Evolutionary conservation across 2,888 invertebrate genomes (phyloP).

Genomic region (Pollenia angustigena): DNA sequence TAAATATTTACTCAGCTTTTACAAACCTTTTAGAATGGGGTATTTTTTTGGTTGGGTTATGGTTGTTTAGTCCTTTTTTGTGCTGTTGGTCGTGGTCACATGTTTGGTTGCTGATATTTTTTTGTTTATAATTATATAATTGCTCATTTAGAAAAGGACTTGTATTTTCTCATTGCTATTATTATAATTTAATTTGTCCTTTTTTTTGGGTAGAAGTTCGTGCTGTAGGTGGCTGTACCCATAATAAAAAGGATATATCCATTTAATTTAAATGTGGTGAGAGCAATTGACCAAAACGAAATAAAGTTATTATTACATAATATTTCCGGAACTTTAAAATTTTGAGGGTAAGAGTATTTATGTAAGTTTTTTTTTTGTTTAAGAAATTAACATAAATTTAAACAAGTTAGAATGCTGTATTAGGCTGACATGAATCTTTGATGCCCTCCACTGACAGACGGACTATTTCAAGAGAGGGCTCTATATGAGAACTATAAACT

Average conservation of each 20-base stretch:
- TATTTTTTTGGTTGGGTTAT: not conserved
- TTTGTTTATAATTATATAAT: conserved; percentile 37
- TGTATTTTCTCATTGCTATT: not conserved
- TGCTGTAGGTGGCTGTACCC: no score
- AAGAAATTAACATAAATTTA: no score
- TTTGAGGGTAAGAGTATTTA: no score
- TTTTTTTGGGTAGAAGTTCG: not conserved
- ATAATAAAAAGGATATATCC: conserved; percentile 3
- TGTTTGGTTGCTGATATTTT: not conserved
- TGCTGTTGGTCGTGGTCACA: not conserved
- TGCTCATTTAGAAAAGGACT: conserved; percentile 35
- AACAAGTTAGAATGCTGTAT: no score
- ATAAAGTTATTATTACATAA: no score
- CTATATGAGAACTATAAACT: no score
- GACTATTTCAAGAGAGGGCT: no score
- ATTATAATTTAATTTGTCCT: conserved; percentile 28
- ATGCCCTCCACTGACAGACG: no score
- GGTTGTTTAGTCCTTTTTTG: conserved; percentile 15
- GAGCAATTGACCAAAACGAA: not conserved
- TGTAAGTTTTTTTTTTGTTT: no score
- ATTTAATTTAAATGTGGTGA: conserved; percentile 14
- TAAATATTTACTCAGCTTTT: conserved; percentile 19
- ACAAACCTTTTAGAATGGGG: conserved; percentile 7
- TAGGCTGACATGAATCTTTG: no score
- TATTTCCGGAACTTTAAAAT: no score